Conservation (phyloP, 2,113 vertebrate genomes). For the Irena cyanogastra region DNA sequence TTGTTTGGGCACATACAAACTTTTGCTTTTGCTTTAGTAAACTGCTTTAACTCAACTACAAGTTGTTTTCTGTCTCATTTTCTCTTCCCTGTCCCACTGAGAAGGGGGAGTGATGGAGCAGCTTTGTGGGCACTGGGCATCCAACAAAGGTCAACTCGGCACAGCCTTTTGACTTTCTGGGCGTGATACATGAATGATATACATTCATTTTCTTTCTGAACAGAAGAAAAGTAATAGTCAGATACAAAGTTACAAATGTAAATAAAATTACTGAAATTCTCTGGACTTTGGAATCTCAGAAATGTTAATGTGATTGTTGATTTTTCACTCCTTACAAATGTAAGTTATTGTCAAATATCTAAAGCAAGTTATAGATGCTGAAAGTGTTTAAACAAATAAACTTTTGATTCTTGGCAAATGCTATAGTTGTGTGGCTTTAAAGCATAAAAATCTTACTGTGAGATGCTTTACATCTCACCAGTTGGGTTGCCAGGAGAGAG, state of each 20-base stretch:
- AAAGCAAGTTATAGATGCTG: background rate
- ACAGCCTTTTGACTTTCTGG: background rate
- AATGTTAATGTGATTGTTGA: background rate
- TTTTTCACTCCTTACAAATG: background rate
- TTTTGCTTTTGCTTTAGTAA: background rate
- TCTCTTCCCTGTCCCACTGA: background rate
- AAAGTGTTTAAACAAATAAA: conserved; percentile 11
- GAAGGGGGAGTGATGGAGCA: background rate
- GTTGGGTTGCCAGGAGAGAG: background rate
- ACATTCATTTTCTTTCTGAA: background rate
- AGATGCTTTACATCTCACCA: background rate
- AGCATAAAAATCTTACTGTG: background rate
- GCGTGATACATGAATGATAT: background rate
- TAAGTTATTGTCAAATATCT: background rate
- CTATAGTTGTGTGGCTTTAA: background rate
- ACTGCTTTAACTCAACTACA: background rate
- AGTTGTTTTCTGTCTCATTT: background rate
- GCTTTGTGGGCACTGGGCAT: background rate
- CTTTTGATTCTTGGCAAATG: background rate
- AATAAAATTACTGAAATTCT: background rate
- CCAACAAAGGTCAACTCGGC: background rate
- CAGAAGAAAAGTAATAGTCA: background rate
- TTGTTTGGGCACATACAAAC: background rate
- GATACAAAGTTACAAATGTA: background rate
- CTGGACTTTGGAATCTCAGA: background rate